Evolutionary conservation across 2,797 vertebrate species (phyloP).

Genomic region (Etheostoma nigrum): DNA sequence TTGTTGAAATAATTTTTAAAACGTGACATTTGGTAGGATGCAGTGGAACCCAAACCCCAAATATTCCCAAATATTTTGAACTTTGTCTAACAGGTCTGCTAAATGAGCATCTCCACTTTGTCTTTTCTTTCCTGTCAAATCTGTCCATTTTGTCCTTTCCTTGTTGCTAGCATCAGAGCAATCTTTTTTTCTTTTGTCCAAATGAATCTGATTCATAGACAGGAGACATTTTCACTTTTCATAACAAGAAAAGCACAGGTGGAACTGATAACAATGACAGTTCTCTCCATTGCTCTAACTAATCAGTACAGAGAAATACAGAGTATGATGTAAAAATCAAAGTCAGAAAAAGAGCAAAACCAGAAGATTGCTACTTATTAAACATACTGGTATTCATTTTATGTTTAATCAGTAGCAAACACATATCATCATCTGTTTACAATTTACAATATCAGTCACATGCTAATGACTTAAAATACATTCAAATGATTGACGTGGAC

Average conservation of each 20-base stretch:
- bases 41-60: not conserved
- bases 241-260: not conserved
- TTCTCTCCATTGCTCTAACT: not conserved
- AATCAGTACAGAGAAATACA: not conserved
- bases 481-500: not conserved
- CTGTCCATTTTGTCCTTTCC: not conserved
- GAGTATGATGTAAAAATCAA: not conserved
- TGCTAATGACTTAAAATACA: constrained; percentile 3
- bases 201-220: not conserved
- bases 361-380: not conserved
- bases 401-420: not conserved
- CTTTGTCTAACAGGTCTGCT: not conserved
- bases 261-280: not conserved
- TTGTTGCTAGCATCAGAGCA: not conserved
- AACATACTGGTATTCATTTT: too few species aligned
- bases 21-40: not conserved
- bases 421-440: not conserved
- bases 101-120: not conserved
- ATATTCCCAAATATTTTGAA: not conserved
- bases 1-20: not conserved
- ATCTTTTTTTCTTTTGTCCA: not conserved
- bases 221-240: not conserved
- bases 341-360: not conserved
- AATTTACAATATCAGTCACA: not conserved
- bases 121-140: not conserved